A percentile compares a stretch with the other conserved stretches of the same genome.
phyloP scores from a whole-genome alignment of 2,888 invertebrate genomes.

The Pegoplata infirma region DNA sequence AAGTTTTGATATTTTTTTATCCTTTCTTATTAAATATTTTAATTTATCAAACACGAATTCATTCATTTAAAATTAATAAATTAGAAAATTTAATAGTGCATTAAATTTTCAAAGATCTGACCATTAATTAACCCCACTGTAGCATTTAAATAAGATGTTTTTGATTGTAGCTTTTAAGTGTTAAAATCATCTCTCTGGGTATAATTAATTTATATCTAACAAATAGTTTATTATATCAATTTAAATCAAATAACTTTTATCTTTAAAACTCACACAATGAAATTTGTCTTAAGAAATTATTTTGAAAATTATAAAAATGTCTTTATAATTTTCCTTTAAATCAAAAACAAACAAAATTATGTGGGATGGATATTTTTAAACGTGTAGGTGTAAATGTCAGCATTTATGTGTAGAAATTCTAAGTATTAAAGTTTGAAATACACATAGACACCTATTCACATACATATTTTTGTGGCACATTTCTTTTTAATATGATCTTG shows the following conservation, averaged over 20 bases:
- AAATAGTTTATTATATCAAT: neutral
- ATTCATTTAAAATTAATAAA: no score
- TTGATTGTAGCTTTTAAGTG: no score
- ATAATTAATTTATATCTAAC: neutral
- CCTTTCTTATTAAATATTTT: no score
- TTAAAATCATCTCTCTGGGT: no score
- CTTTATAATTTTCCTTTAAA: slow-evolving; percentile 8
- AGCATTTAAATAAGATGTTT: no score
- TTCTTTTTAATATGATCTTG: slow-evolving; percentile 45
- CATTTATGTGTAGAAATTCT: neutral
- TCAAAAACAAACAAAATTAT: slow-evolving; percentile 18
- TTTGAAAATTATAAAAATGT: neutral
- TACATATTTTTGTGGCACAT: slow-evolving; percentile 14
- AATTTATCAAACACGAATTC: no score
- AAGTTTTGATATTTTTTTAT: no score
- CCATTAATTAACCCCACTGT: no score
- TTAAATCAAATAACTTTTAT: no score
- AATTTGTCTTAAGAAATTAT: neutral
- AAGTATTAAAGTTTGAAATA: neutral
- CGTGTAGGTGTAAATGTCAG: slow-evolving; percentile 47
- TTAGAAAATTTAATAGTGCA: no score
- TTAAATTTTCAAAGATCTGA: no score
- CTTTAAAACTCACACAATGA: neutral
- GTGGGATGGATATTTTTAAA: slow-evolving; percentile 38
- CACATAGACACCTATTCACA: neutral